Percentiles rank a stretch among this genome's conserved stretches.
phyloP scores from a whole-genome alignment of 2,888 invertebrate species.

The Acrobasis repandana region DNA sequence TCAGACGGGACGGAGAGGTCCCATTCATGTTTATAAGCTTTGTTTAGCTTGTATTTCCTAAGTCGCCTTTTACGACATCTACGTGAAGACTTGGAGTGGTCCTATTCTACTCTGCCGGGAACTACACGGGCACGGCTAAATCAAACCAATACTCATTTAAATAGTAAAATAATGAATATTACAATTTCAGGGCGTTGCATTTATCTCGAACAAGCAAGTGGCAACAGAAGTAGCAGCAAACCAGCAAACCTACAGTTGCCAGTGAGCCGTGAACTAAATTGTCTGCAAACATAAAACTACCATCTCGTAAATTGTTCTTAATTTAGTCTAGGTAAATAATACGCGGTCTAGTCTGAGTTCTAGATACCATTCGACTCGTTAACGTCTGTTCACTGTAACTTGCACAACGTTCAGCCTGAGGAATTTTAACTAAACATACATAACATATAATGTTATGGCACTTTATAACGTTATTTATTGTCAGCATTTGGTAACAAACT shows the following conservation, averaged over 20 bases:
- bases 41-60: no score
- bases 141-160: no score
- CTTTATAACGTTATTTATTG: conserved; percentile 10
- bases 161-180: not conserved
- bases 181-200: not conserved
- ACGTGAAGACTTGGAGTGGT: no score
- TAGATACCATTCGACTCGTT: conserved; percentile 42
- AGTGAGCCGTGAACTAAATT: conserved; percentile 70
- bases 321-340: conserved; percentile 63
- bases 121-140: no score
- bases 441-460: conserved; percentile 11
- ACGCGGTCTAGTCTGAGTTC: conserved; percentile 47
- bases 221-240: conserved; percentile 31
- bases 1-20: no score
- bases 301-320: conserved; percentile 72
- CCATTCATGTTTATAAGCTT: no score
- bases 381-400: conserved; percentile 43
- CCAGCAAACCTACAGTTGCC: conserved; percentile 49
- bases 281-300: conserved; percentile 69
- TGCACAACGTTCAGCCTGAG: conserved; percentile 36
- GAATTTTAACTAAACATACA: conserved; percentile 29
- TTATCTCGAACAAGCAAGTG: conserved; percentile 32
- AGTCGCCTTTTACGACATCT: no score
- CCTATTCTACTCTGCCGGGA: no score
- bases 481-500: not conserved